These are phyloP conservation scores for Ditula angustiorana DNA, from an alignment of 2,888 invertebrate species.

Conservation along the genomic window DNA sequence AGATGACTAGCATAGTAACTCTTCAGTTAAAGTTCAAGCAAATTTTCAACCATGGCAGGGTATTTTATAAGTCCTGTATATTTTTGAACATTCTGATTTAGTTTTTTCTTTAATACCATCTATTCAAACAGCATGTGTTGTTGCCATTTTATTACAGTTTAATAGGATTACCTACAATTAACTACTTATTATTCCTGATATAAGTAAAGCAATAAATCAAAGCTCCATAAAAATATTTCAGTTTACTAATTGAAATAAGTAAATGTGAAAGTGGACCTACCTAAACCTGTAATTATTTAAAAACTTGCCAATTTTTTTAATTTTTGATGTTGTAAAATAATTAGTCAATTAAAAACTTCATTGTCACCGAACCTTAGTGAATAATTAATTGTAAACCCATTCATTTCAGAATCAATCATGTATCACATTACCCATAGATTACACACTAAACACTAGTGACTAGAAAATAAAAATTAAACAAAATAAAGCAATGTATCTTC, in stretches of 20 bases:
- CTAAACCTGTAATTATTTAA: background rate
- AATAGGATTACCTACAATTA: background rate
- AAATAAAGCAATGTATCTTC: conserved; percentile 27
- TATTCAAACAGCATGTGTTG: background rate
- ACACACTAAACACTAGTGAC: conserved; percentile 3
- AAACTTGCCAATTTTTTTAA: conserved; percentile 5
- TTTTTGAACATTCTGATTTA: too few species aligned
- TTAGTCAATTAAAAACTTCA: conserved; percentile 7
- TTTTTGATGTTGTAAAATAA: background rate
- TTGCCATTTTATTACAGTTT: background rate
- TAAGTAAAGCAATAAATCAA: background rate
- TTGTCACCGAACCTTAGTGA: background rate
- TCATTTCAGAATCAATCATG: background rate
- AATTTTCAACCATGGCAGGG: too few species aligned
- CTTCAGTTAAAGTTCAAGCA: conserved; percentile 26
- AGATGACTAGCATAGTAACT: conserved; percentile 4
- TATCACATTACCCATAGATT: conserved; percentile 8
- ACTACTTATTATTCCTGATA: background rate
- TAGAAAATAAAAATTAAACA: conserved; percentile 10
- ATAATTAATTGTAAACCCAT: background rate
- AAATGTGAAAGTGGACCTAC: too few species aligned
- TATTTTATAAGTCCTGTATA: too few species aligned
- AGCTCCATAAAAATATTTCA: background rate
- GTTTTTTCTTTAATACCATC: too few species aligned
- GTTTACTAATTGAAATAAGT: too few species aligned